phyloP scores from a whole-genome alignment of 2,888 invertebrate genomes.

The Sthenelais limicola region DNA sequence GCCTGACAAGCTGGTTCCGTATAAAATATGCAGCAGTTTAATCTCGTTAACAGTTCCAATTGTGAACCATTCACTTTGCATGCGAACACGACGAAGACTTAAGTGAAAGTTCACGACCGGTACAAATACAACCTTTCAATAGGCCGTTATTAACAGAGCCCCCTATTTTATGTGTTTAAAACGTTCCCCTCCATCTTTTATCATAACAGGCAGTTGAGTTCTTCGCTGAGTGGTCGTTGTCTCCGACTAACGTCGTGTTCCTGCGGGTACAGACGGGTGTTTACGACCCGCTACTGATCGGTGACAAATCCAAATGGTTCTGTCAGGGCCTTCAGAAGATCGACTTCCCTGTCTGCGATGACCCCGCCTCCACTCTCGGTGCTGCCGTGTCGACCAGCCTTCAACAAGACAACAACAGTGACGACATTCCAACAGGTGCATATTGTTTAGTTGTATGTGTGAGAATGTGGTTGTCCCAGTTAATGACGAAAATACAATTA shows the following conservation, averaged over 20 bases:
- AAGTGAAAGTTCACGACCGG: too few relatives aligned
- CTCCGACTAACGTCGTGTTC: constrained; percentile 97
- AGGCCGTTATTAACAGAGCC: too few relatives aligned
- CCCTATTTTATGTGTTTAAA: too few relatives aligned
- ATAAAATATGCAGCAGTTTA: too few relatives aligned
- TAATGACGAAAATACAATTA: not conserved
- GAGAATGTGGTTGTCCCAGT: not conserved
- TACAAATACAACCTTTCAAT: too few relatives aligned
- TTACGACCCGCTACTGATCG: constrained; percentile 94
- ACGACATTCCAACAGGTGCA: constrained; percentile 70
- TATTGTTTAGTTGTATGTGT: too few relatives aligned
- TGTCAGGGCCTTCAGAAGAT: constrained; percentile 82
- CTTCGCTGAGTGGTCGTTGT: constrained; percentile 97
- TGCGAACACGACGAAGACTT: too few relatives aligned
- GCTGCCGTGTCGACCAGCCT: constrained; percentile 62
- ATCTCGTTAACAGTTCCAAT: too few relatives aligned
- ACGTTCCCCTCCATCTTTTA: constrained; percentile 13
- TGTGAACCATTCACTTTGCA: too few relatives aligned
- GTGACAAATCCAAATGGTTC: constrained; percentile 99
- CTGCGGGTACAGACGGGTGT: constrained; percentile 94
- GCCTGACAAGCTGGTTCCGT: too few relatives aligned
- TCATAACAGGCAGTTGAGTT: constrained; percentile 91
- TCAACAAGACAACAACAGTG: constrained; percentile 62
- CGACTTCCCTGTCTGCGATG: constrained; percentile 93
- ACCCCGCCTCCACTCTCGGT: constrained; percentile 77